These are phyloP conservation scores for Salpingus planirostris DNA, from an alignment of 2,888 invertebrate genomes.

Conservation along the genomic window DNA sequence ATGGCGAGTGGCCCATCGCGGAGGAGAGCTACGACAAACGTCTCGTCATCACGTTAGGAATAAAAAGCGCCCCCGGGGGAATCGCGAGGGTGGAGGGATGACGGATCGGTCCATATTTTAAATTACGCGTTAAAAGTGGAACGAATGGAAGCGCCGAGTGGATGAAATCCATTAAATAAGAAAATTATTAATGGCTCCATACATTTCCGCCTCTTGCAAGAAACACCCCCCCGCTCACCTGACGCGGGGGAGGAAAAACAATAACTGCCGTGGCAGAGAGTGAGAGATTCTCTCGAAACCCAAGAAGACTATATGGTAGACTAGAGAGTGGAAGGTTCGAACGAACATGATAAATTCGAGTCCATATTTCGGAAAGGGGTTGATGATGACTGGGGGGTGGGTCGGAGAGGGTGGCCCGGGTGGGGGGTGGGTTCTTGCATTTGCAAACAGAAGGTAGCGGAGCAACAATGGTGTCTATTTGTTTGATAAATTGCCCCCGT, in stretches of 20 bases:
- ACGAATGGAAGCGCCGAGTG: constrained; percentile 41
- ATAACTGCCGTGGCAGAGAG: background rate
- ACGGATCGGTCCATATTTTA: constrained; percentile 31
- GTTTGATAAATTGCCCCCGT: constrained; percentile 42
- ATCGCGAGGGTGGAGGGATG: too few species aligned
- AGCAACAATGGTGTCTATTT: constrained; percentile 41
- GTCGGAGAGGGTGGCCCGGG: constrained; percentile 5
- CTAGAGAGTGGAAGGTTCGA: too few species aligned
- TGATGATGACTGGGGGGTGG: background rate
- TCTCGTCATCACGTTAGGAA: too few species aligned
- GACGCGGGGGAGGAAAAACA: too few species aligned
- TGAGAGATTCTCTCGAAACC: background rate
- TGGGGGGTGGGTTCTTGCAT: constrained; percentile 2
- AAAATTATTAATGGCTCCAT: constrained; percentile 40
- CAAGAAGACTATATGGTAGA: background rate
- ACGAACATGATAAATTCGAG: constrained; percentile 40
- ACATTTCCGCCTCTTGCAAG: constrained; percentile 29
- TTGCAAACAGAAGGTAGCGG: constrained; percentile 4
- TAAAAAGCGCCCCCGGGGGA: too few species aligned
- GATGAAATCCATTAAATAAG: constrained; percentile 39
- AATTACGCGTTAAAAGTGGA: constrained; percentile 30
- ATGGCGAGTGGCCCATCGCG: constrained; percentile 30
- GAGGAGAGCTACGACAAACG: too few species aligned
- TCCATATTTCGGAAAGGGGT: constrained; percentile 40
- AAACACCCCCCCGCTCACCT: background rate